Base-by-base conservation (phyloP, 1,140 invertebrate genomes). In the Sesamia nonagrioides region DNA sequence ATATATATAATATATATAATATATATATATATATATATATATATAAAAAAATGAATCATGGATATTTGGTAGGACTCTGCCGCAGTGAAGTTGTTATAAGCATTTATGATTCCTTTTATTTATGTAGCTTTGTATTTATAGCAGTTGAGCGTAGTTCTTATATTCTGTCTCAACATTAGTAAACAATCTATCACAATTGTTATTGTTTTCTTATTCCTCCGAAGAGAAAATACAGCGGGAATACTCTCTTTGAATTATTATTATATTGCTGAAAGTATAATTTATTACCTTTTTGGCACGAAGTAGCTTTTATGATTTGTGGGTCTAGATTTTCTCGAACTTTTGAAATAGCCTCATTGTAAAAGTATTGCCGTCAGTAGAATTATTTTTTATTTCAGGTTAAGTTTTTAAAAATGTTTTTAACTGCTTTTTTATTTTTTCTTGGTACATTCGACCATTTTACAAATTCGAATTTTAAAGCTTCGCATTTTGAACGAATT, bases 271-370 rank as follows among this genome's bases (percentile, higher is more conserved):
- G 6, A n/a, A 69, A 69, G 8, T 48, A 13, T 69, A 50, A 69
- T 69, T 69, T 69, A 69, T 69, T 50, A 69, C 42, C 45, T 69
- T 15, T 69, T 69, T 69, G 66, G 66, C 42, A 69, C 42, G 66
- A 50, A 69, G 42, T 33, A 50, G 21, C 61, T 18, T 66, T 27
- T 21, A 68, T 69, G 66, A 69, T 69, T 69, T 69, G 45, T 69
- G 66, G 18, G 66, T 69, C 66, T 69, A 50, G 66, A 50, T 42
- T 48, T 9, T 63, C 37, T 63, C 33, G 37, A 69, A 69, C 18
- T 50, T 33, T 69, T 48, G 17, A 40, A 48, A 48, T 69, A 21
- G 7, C 27, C 18, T 66, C 37, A 42, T 66, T 66, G 61, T 18
- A 13, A 42, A 66, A 66, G 17, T 66, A 66, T 66, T 66, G 37